Percentiles rank a stretch among this genome's conserved stretches.
phyloP scores from a whole-genome alignment of 2,113 vertebrate genomes.

The Amblyopsis rosae region DNA sequence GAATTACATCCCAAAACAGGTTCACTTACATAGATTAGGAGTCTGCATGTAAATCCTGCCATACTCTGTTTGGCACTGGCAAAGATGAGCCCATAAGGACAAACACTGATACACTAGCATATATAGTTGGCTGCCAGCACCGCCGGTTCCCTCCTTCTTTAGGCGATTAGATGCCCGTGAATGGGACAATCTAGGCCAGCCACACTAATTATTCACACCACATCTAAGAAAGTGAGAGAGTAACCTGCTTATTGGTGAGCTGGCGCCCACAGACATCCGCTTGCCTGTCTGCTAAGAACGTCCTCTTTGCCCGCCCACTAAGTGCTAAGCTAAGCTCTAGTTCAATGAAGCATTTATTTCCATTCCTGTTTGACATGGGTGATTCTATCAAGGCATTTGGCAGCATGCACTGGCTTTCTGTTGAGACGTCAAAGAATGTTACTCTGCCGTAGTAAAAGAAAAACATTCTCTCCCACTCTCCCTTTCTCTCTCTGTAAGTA shows the following conservation, averaged over 20 bases:
- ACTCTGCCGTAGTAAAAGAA: slow-evolving; percentile 64
- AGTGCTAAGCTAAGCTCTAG: slow-evolving; percentile 61
- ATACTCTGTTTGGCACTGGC: slow-evolving; percentile 72
- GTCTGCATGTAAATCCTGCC: slow-evolving; percentile 79
- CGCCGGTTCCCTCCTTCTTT: slow-evolving; percentile 27
- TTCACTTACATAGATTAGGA: slow-evolving; percentile 84
- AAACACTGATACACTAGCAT: slow-evolving; percentile 64
- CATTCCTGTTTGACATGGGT: slow-evolving; percentile 78
- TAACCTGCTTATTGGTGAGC: slow-evolving; percentile 39
- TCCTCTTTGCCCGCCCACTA: slow-evolving; percentile 24
- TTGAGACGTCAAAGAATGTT: slow-evolving; percentile 77
- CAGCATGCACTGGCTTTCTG: slow-evolving; percentile 71
- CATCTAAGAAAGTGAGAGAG: slow-evolving; percentile 60
- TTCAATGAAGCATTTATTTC: slow-evolving; percentile 80
- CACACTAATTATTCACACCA: slow-evolving; percentile 66
- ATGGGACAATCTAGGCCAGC: slow-evolving; percentile 57
- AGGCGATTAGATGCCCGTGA: slow-evolving; percentile 60
- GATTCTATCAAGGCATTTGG: slow-evolving; percentile 77
- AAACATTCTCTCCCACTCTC: slow-evolving; percentile 29
- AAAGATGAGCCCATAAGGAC: slow-evolving; percentile 74
- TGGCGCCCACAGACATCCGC: slow-evolving; percentile 59
- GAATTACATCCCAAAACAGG: slow-evolving; percentile 88
- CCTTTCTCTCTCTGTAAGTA: slow-evolving; percentile 55
- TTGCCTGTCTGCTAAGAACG: slow-evolving; percentile 33
- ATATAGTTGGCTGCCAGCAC: slow-evolving; percentile 36